Evolutionary conservation across 30 jellyfish, hydroid and myxozoan genomes (phyloP), one percentile per base, ranked within the genome.

Genomic region (Pseudorhiza aurosa): DNA sequence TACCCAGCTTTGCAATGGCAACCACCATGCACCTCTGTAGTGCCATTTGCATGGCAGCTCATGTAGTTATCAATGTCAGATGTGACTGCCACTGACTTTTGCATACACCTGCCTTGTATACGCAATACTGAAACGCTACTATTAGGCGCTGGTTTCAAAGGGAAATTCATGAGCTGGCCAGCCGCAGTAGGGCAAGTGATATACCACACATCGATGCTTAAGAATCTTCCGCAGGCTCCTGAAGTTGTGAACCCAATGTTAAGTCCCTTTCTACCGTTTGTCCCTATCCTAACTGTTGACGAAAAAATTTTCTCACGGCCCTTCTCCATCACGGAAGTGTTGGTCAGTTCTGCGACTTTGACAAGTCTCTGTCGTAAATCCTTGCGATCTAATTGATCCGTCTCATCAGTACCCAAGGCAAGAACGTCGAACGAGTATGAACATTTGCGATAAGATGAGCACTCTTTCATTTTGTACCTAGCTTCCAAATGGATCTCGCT

Each of bases 1-100:
- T 39, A 81, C 4, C 97, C 97, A 19, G 55, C 47, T 42, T 88
- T 50, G 68, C 97, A 88, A 12, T 58, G 74, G 53, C 97, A 88
- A 18, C 80, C 95, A 11, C 97, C 97, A 70, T 24, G 60, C 1
- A 56, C 40, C 21, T 0, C 26, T 9, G 68, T 65, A 12, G 95
- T 80, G 9, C 97, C 97, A 88, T 88, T 81, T 10, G 70, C 33
- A 56, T 36, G 72, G 24, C 97, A 88, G 12, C 21, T 17, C 82
- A 81, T 74, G 65, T n/a, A 60, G 33, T 64, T 80, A 17, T 51
- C 58, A 2, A 1, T 75, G 0, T 47, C 49, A 7, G 82, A 19
- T 27, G 65, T 11, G 0, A 51, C 71, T 1, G 82, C 75, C 15
- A 75, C 67, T 3, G 93, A 56, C 26, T 65, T 65, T 9, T 29